Evolutionary conservation across 2,888 invertebrate genomes (phyloP).

Genomic region (Neoaliturus tenellus): DNA sequence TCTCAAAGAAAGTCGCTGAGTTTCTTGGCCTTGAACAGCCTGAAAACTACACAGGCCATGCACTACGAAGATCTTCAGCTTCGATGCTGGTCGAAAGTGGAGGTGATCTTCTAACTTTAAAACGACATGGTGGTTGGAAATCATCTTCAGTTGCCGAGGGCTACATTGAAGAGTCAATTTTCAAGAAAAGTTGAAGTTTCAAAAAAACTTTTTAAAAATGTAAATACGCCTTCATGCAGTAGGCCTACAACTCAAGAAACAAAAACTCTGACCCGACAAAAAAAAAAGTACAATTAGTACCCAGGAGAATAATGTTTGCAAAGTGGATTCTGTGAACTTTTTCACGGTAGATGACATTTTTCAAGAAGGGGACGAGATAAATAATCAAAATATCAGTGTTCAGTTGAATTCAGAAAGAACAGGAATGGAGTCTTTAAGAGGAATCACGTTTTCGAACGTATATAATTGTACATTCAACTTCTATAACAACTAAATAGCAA

Average conservation of each 20-base stretch:
- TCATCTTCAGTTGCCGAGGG: slow-evolving; percentile 19
- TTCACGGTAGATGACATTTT: slow-evolving; percentile 1
- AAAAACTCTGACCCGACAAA: background rate
- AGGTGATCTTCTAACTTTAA: slow-evolving; percentile 32
- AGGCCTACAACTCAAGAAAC: background rate
- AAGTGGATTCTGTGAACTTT: background rate
- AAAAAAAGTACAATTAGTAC: background rate
- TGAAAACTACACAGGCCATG: slow-evolving; percentile 3
- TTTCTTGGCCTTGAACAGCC: background rate
- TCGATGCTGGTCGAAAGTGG: slow-evolving; percentile 32
- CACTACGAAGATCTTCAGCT: slow-evolving; percentile 19
- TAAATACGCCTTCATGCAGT: background rate
- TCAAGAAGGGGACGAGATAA: too few species aligned
- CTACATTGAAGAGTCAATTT: slow-evolving; percentile 5
- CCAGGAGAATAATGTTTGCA: background rate
- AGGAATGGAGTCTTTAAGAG: too few species aligned
- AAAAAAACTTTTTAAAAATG: slow-evolving; percentile 20
- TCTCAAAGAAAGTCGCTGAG: background rate
- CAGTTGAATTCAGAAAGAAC: too few species aligned
- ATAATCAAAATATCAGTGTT: too few species aligned
- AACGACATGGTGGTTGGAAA: slow-evolving; percentile 27
- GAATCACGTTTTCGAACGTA: too few species aligned
- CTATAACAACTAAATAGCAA: too few species aligned
- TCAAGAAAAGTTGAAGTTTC: slow-evolving; percentile 3
- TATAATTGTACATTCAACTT: too few species aligned